Conservation (phyloP, 92 coral and sea anemone genomes). For the Siderastrea siderea region DNA sequence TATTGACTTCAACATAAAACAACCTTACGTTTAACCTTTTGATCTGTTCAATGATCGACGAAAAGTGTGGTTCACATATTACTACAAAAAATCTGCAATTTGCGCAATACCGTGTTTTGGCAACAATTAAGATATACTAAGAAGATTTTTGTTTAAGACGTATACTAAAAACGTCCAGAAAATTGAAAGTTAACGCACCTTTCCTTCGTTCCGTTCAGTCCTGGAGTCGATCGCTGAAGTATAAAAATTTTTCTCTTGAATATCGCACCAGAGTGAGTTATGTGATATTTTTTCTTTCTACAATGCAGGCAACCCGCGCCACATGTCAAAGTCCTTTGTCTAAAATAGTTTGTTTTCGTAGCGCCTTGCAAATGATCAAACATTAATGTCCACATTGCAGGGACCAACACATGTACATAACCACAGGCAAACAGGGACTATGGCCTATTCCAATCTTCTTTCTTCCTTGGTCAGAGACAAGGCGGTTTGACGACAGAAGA, state of each 20-base stretch:
- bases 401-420: slow-evolving; percentile 20
- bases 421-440: neutral
- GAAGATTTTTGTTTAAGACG: too few relatives aligned
- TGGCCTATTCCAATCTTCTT: neutral
- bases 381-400: slow-evolving; percentile 21
- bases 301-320: slow-evolving; percentile 21
- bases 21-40: too few relatives aligned
- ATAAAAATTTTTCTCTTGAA: neutral
- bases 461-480: neutral
- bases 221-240: neutral
- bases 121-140: too few relatives aligned
- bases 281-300: slow-evolving; percentile 26
- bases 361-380: slow-evolving; percentile 44
- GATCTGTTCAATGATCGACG: too few relatives aligned
- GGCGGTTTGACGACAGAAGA: neutral
- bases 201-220: neutral
- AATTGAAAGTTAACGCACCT: neutral
- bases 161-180: neutral
- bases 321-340: slow-evolving; percentile 37
- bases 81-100: too few relatives aligned
- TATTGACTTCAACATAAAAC: too few relatives aligned
- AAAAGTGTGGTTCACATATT: too few relatives aligned
- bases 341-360: slow-evolving; percentile 2
- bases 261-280: slow-evolving; percentile 12
- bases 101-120: too few relatives aligned